Percentiles rank a stretch among this genome's conserved stretches.
Evolutionary conservation across 2,888 invertebrate species (phyloP).

Genomic region (Sturmia bella): DNA sequence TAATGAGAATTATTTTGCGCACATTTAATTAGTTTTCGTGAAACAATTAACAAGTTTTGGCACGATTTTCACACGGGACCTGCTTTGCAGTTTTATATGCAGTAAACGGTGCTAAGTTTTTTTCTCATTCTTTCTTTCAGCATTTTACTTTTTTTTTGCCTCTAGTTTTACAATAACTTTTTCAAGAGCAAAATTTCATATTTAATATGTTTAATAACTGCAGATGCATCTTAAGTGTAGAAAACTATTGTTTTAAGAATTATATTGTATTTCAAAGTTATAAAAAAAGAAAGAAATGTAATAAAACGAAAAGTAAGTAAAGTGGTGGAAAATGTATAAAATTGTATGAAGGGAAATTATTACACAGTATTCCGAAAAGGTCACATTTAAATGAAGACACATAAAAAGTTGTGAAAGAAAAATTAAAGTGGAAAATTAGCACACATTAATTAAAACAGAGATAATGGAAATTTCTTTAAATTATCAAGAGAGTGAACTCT

Average conservation of each 20-base stretch:
- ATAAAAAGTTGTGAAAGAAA: neutral
- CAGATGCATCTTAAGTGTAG: neutral
- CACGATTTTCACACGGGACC: constrained; percentile 60
- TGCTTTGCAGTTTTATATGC: constrained; percentile 43
- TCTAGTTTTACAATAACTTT: constrained; percentile 9
- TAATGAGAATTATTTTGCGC: constrained; percentile 43
- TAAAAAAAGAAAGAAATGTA: neutral
- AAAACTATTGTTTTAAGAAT: constrained; percentile 20
- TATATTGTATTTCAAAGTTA: constrained; percentile 6
- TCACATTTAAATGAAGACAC: neutral
- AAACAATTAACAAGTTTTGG: constrained; percentile 67
- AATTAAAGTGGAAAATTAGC: neutral
- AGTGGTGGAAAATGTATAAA: neutral
- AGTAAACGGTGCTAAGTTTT: constrained; percentile 10
- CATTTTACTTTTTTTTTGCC: neutral
- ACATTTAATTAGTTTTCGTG: constrained; percentile 69
- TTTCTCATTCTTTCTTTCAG: neutral
- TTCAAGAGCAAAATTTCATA: constrained; percentile 25
- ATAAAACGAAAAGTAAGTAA: neutral
- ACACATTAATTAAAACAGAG: too few species aligned
- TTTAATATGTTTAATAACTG: neutral
- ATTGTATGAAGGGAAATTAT: neutral
- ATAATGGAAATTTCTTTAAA: too few species aligned
- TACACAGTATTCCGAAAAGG: neutral
- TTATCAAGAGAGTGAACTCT: too few species aligned